These are phyloP conservation scores for Tapirus indicus DNA, from an alignment of 2,797 vertebrate genomes.

Conservation along the genomic window DNA sequence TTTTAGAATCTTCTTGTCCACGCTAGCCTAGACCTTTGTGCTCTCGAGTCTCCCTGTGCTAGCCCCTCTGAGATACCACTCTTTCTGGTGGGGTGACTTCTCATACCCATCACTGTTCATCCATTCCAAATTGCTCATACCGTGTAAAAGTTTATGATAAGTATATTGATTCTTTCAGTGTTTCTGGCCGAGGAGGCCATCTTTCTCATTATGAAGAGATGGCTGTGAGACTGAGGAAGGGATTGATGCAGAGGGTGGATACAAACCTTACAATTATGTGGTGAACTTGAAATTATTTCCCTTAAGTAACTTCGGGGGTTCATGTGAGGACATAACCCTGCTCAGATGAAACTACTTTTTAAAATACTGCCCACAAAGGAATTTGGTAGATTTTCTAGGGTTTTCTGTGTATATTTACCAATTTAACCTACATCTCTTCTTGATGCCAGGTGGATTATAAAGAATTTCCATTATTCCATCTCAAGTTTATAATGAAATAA, in stretches of 20 bases:
- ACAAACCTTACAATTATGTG: background rate
- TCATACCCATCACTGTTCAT: background rate
- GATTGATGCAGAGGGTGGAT: background rate
- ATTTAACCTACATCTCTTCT: background rate
- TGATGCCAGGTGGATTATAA: background rate
- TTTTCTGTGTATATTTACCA: background rate
- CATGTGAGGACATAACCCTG: background rate
- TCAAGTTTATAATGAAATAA: constrained; percentile 58
- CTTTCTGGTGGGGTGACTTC: background rate
- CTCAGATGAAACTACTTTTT: constrained; percentile 10
- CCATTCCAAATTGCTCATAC: background rate
- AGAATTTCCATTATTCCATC: constrained; percentile 21
- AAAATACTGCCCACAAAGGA: constrained; percentile 23
- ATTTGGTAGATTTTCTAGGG: background rate
- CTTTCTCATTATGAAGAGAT: background rate
- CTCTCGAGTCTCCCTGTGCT: no score
- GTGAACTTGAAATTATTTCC: constrained; percentile 22
- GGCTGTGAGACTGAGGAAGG: background rate
- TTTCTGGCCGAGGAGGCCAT: background rate
- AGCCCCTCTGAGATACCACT: background rate
- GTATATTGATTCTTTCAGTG: background rate
- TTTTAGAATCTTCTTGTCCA: background rate
- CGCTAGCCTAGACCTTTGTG: background rate
- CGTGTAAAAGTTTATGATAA: background rate
- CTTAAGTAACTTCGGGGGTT: background rate